Base-by-base conservation (phyloP, 2,113 vertebrate species). In the Daubentonia madagascariensis region DNA sequence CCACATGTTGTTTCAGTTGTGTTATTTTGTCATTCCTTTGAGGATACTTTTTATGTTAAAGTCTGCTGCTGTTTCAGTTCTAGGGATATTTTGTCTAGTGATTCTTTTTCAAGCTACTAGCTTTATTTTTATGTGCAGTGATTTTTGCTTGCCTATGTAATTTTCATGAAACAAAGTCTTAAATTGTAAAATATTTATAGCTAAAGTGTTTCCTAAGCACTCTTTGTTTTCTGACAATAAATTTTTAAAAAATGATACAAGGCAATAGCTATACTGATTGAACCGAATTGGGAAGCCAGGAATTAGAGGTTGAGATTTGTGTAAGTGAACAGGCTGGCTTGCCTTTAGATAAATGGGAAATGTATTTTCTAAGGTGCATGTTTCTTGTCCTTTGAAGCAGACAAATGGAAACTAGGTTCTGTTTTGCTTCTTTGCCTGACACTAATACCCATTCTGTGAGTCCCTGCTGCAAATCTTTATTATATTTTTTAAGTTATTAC, bases 71-170 rank as follows among this genome's bases (percentile, higher is more conserved):
- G 0, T 67, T 88, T 90, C 13, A 22, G 2, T 54, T 80, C 12
- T 89, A 18, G 1, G 52, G 67, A 50, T 59, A 89, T 95, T 94
- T 78, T 43, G 54, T 68, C 75, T 63, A 57, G 40, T 73, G 57
- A 91, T 72, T 94, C 68, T 80, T n/a, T 91, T 94, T 86, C 35
- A 89, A 45, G 72, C 63, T 92, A n/a, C 6, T 50, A 11, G 17
- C 17, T 96, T 92, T 87, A 86, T 73, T 96, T 5, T 79, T 87
- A 73, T 84, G 22, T 18, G 5, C 8, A 52, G 23, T 91, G 52
- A 79, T 88, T 90, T 96, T 84, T 40, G 32, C 28, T 67, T 96
- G n/a, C 17, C 59, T 86, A 54, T n/a, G 87, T 86, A 92, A 61
- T 78, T 92, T 89, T 92, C 68, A n/a, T 79, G 61, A 96, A 84